Conservation (phyloP, 2,888 invertebrate genomes). For the Dichetophora obliterata region DNA sequence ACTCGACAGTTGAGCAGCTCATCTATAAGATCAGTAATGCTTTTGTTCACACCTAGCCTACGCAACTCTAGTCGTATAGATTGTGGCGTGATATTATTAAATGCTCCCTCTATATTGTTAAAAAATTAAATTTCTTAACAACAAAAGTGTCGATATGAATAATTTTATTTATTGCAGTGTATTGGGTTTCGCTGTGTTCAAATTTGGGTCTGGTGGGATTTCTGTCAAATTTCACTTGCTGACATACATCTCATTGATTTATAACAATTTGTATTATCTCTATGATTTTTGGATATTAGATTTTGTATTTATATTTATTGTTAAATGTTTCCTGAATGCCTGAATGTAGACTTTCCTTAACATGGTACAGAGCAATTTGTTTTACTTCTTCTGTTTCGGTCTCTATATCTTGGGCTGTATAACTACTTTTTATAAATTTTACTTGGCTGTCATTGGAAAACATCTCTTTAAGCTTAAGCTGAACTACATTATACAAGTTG, state of each 20-base stretch:
- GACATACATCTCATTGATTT: too few relatives aligned
- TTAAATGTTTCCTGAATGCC: conserved; percentile 9
- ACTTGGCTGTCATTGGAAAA: conserved; percentile 10
- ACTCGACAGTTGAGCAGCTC: too few relatives aligned
- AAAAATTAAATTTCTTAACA: background rate
- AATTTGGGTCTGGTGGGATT: background rate
- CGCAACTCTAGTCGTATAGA: too few relatives aligned
- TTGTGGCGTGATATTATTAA: too few relatives aligned
- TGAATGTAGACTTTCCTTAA: background rate
- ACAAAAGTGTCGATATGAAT: background rate
- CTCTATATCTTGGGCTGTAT: background rate
- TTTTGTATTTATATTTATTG: conserved; percentile 1
- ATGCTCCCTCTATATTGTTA: too few relatives aligned
- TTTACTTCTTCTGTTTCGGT: conserved; percentile 4
- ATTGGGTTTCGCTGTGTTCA: too few relatives aligned
- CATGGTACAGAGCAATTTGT: conserved; percentile 13
- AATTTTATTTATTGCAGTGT: too few relatives aligned
- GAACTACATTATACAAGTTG: background rate
- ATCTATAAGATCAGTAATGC: too few relatives aligned
- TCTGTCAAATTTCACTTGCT: too few relatives aligned
- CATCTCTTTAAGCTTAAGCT: background rate
- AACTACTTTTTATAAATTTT: conserved; percentile 1
- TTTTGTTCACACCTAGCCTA: too few relatives aligned
- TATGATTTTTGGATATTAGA: conserved; percentile 7
- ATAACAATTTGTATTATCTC: background rate